A percentile compares a stretch with the other conserved stretches of the same genome.
These are phyloP conservation scores for Fopius arisanus DNA, from an alignment of 1,140 invertebrate genomes.

Conservation along the genomic window DNA sequence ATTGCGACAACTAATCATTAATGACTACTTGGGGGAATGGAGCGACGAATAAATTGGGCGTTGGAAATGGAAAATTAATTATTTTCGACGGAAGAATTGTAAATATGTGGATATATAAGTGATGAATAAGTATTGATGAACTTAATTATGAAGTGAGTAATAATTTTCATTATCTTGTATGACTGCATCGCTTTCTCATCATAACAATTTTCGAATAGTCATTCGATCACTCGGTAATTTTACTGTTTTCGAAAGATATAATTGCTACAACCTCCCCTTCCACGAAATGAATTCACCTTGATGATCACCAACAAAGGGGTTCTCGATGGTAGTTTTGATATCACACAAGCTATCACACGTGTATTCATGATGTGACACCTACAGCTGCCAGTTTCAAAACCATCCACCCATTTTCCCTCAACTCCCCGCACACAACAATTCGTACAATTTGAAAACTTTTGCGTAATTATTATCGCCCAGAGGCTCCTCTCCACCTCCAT, in stretches of 20 bases:
- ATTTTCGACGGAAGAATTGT: no score
- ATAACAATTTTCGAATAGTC: neutral
- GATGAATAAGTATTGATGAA: no score
- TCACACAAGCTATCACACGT: slow-evolving; percentile 19
- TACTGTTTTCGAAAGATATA: neutral
- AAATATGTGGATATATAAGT: no score
- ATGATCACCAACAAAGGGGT: slow-evolving; percentile 3
- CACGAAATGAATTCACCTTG: neutral
- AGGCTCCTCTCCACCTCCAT: slow-evolving; percentile 38
- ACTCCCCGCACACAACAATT: slow-evolving; percentile 11
- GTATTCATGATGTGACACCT: slow-evolving; percentile 34
- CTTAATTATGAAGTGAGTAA: no score
- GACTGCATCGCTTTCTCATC: neutral
- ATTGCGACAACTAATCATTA: no score
- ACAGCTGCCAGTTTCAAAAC: slow-evolving; percentile 13
- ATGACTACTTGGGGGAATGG: no score
- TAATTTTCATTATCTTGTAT: neutral
- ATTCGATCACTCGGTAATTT: neutral
- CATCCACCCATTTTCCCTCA: slow-evolving; percentile 3
- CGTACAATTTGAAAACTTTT: slow-evolving; percentile 46
- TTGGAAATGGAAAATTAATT: no score
- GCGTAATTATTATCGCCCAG: slow-evolving; percentile 56
- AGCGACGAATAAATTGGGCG: no score
- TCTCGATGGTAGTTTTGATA: slow-evolving; percentile 7
- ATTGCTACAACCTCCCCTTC: neutral